Base-by-base conservation (phyloP, 2,888 invertebrate genomes). In the Dicyrtoma fusca region DNA sequence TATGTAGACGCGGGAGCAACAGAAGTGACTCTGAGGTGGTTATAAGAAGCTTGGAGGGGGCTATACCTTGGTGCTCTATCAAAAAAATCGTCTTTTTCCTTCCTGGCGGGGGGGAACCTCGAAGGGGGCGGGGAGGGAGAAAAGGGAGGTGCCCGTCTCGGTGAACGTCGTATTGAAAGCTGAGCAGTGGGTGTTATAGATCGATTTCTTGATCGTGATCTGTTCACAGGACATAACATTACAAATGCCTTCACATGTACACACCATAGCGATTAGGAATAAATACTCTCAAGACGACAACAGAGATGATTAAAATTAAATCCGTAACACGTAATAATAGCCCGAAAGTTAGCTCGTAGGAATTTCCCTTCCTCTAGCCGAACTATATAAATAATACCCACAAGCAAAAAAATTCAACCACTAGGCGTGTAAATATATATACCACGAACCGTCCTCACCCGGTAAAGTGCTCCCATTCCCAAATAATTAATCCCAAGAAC, bases 81-180 rank as follows among this genome's bases (percentile, higher is more conserved):
- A 73, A 74, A 76, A 74, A 76, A 77, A 53, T 79, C 79, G 14
- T 78, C 77, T 61, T 79, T 78, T 2, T 80, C 79, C 70, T 79
- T 76, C 49, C 76, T 72, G 8, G 26, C 17, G 3, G 72, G 55
- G 47, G 73, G 69, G 69, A 75, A 76, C 70, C 79, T 42, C 11
- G 76, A 69, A n/a, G 79, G 77, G 19, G 78, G 78, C 17, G 80
- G 77, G 21, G 80, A 79, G 17, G 80, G 79, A 26, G 79, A 78
- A 53, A 72, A 78, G 42, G 78, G 78, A 10, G 79, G 78, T 3
- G 79, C 77, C 45, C 79, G 61, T 63, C 80, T 49, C 19, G 79
- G 80, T 5, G 80, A 79, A 10, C 64, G 51, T 64, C 63, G 14
- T 21, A 64, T 71, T 49, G 55, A 64, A 21, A 42, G 34, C 11